Base-by-base conservation (phyloP, 2,797 vertebrate genomes). In the Eupleurogrammus muticus region DNA sequence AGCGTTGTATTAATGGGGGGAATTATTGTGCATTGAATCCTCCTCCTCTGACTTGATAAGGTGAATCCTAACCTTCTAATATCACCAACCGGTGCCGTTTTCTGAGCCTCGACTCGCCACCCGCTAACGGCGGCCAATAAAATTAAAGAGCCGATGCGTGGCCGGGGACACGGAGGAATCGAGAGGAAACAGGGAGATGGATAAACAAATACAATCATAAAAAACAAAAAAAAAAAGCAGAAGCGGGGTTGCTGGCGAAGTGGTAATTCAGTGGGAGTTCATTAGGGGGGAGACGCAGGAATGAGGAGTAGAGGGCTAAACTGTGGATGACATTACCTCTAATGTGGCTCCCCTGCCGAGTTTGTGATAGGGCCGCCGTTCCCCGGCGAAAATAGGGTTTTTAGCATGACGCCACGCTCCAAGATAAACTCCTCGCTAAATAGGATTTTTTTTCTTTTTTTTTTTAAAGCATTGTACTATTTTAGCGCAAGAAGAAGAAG, bases 51-150 rank as follows among this genome's bases (percentile, higher is more conserved):
- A 96, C 94, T n/a, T 97, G 96, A 98, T 97, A 96, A 96, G n/a
- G 95, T 94, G 93, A 28, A 28, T 95, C 95, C 96, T 97, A 98
- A 97, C 98, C 97, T 98, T 95, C 96, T 97, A 98, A 99, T 97
- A 97, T 98, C 75, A 54, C 71, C 75, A 71, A 81, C 76, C 48
- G 42, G 65, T 13, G 94, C 94, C 21, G 47, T 46, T 34, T n/a
- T 28, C 82, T 64, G 57, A 89, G 79, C 82, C 82, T 84, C 59
- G 54, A 90, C 81, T 87, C 92, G 92, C 93, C 89, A 83, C 85
- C 80, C 91, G 90, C 87, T 91, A 92, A 92, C 85, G 90, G 90
- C 83, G 90, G 91, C 93, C 92, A 92, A 94, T 94, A 91, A 93
- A 94, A 94, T 91, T 90, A 92, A 93, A 92, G 91, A 87, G 88